Percentiles rank a stretch among this genome's conserved stretches.
Evolutionary conservation across 2,888 invertebrate species (phyloP).

Genomic region (Resseliella maxima): DNA sequence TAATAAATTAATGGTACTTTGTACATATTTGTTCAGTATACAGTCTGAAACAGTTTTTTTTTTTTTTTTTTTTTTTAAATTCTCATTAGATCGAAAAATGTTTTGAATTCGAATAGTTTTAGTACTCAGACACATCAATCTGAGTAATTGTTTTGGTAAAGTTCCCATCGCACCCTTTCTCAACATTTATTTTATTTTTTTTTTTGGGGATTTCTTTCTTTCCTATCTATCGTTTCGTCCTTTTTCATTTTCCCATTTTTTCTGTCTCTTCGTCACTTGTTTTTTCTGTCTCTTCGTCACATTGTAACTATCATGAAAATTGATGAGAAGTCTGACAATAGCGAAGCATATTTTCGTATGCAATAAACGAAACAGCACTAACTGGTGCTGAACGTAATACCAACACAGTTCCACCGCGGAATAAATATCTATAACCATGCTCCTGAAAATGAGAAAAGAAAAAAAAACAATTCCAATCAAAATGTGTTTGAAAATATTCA

Average conservation of each 20-base stretch:
- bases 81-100: not conserved
- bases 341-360: slow-evolving; percentile 53
- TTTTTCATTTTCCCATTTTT: not conserved
- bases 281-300: not conserved
- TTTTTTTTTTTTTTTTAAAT: not conserved
- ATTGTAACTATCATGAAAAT: not conserved
- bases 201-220: too few species aligned
- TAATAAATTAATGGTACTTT: slow-evolving; percentile 14
- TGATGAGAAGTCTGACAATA: slow-evolving; percentile 31
- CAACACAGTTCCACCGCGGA: slow-evolving; percentile 56
- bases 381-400: slow-evolving; percentile 56
- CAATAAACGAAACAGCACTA: slow-evolving; percentile 53
- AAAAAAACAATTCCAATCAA: not conserved
- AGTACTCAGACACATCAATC: too few species aligned
- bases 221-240: not conserved
- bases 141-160: too few species aligned
- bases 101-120: not conserved
- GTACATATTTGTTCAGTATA: not conserved
- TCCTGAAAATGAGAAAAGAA: slow-evolving; percentile 5
- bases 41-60: too few species aligned
- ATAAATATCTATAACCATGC: slow-evolving; percentile 41
- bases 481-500: not conserved
- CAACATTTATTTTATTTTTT: too few species aligned
- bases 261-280: too few species aligned
- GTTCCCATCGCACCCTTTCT: too few species aligned